Evolutionary conservation across 2,113 vertebrate species (phyloP).

Genomic region (Leuciscus idus): DNA sequence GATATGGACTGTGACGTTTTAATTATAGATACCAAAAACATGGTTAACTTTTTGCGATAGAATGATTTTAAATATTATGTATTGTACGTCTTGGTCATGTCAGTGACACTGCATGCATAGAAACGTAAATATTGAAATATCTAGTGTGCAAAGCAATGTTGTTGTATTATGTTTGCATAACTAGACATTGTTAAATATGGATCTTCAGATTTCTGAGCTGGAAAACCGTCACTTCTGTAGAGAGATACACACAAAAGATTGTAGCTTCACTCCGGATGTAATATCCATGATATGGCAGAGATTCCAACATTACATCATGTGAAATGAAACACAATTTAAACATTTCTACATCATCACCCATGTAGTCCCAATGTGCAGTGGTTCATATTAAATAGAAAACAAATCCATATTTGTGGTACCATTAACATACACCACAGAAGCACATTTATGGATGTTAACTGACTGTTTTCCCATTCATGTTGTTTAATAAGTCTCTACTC

Average conservation of each 20-base stretch:
- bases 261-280: not conserved
- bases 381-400: not conserved
- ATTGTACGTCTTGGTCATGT: not conserved
- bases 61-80: not conserved
- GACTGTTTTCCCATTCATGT: not conserved
- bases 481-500: not conserved
- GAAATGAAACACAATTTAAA: not conserved
- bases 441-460: not conserved
- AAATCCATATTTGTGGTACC: not conserved
- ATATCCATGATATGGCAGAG: not conserved
- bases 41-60: not conserved
- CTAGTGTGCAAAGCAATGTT: not conserved
- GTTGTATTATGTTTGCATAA: not conserved
- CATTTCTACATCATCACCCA: not conserved
- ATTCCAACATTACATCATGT: not conserved
- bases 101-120: not conserved
- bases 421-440: not conserved
- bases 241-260: constrained; percentile 5
- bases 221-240: not conserved
- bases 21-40: not conserved
- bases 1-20: not conserved
- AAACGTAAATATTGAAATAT: not conserved
- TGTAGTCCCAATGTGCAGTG: not conserved
- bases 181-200: not conserved
- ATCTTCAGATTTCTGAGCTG: not conserved